phyloP scores from a whole-genome alignment of 2,113 vertebrate genomes.

The Saguinus imperator region DNA sequence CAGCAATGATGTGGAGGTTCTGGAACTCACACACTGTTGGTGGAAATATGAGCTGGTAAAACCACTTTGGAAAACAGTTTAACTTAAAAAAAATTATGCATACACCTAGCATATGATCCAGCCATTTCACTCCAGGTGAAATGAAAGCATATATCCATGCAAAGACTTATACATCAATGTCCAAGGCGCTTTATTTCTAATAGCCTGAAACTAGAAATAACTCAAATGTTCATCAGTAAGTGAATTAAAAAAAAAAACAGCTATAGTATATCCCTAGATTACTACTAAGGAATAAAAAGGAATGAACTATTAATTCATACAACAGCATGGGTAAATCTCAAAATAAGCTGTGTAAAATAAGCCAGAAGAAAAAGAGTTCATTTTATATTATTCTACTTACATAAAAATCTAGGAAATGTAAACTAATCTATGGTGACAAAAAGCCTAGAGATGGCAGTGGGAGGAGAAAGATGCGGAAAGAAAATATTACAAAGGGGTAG shows the following conservation, averaged over 20 bases:
- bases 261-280: not conserved
- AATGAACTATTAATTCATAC: constrained; percentile 4
- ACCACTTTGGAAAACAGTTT: not conserved
- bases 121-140: not conserved
- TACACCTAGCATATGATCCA: not conserved
- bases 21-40: not conserved
- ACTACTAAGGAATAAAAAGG: constrained; percentile 41
- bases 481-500: not conserved
- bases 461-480: not conserved
- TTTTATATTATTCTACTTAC: not conserved
- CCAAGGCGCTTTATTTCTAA: constrained; percentile 15
- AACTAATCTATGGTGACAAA: not conserved
- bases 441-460: not conserved
- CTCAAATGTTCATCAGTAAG: not conserved
- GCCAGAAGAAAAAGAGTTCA: not conserved
- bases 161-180: not conserved
- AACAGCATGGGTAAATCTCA: not conserved
- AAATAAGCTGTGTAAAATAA: not conserved
- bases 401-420: constrained; percentile 41
- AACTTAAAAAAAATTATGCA: not conserved
- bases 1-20: not conserved
- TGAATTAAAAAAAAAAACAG: not conserved
- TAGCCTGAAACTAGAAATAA: not conserved
- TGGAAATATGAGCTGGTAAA: not conserved
- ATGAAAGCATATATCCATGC: not conserved